Conservation (phyloP, 2,888 invertebrate species). For the Digitonthophagus gazella region DNA sequence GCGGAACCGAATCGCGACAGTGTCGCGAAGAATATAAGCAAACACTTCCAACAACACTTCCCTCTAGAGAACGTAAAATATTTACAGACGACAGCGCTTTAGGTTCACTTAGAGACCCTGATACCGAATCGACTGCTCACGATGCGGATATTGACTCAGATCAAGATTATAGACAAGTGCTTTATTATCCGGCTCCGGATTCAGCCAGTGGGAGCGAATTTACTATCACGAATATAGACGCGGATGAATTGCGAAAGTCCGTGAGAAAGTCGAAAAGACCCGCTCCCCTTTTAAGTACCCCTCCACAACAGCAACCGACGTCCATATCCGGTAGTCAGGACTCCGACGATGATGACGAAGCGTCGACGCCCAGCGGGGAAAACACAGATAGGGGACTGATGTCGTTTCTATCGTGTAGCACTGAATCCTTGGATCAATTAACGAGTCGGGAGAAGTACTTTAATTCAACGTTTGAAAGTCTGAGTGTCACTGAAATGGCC, state of each 20-base stretch:
- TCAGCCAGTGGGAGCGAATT: conserved; percentile 64
- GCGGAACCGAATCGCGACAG: conserved; percentile 45
- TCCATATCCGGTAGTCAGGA: conserved; percentile 63
- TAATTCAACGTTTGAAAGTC: conserved; percentile 68
- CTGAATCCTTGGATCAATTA: conserved; percentile 63
- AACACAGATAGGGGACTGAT: conserved; percentile 73
- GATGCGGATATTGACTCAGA: conserved; percentile 86
- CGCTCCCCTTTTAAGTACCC: conserved; percentile 48
- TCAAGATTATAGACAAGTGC: conserved; percentile 59
- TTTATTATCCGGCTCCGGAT: conserved; percentile 47
- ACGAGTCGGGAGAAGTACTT: conserved; percentile 62
- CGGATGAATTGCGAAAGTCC: conserved; percentile 76
- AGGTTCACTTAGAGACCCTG: conserved; percentile 50
- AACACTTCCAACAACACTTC: conserved; percentile 32
- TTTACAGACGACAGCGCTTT: conserved; percentile 70
- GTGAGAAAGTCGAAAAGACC: conserved; percentile 65
- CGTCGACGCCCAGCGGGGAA: conserved; percentile 80
- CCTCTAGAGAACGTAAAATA: too few relatives aligned
- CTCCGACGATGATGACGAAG: conserved; percentile 73
- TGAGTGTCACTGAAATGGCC: conserved; percentile 64
- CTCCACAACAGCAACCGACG: conserved; percentile 38
- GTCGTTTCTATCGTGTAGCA: conserved; percentile 72
- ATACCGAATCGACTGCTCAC: conserved; percentile 70
- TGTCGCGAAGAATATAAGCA: conserved; percentile 59
- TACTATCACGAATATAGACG: conserved; percentile 86